Evolutionary conservation across 2,888 invertebrate genomes (phyloP).

Genomic region (Linnaemya vulpina): DNA sequence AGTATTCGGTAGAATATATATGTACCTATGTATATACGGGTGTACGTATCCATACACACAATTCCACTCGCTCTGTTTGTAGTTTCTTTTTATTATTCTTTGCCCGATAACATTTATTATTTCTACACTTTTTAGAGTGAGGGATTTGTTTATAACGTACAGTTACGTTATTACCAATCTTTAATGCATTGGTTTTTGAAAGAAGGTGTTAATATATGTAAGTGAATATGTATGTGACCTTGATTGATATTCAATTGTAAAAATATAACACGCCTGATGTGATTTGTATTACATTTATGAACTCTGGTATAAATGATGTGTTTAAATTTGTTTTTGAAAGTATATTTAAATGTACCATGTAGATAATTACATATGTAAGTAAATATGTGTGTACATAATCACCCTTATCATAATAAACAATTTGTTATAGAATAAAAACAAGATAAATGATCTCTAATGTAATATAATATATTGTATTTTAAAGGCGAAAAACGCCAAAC

Average conservation of each 20-base stretch:
- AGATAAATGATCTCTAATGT: too few species aligned
- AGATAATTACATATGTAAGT: too few species aligned
- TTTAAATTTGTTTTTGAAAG: too few species aligned
- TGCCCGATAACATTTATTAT: neutral
- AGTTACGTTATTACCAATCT: constrained; percentile 36
- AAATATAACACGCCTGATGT: neutral
- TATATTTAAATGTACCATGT: too few species aligned
- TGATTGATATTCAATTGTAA: constrained; percentile 17
- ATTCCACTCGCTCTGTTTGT: constrained; percentile 34
- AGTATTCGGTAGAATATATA: neutral
- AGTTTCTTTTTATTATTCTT: constrained; percentile 26
- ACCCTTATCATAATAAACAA: too few species aligned
- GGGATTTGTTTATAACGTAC: constrained; percentile 31
- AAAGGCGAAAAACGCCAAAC: too few species aligned
- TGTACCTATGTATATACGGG: neutral
- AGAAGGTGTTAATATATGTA: neutral
- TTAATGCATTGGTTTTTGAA: neutral
- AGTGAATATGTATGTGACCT: neutral
- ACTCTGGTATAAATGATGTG: too few species aligned
- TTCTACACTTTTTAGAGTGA: constrained; percentile 20
- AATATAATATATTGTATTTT: too few species aligned
- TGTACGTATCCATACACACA: neutral
- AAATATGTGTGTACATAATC: too few species aligned
- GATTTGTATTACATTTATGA: neutral
- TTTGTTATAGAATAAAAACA: too few species aligned